phyloP scores from a whole-genome alignment of 1,140 invertebrate species.

The Ips typographus region DNA sequence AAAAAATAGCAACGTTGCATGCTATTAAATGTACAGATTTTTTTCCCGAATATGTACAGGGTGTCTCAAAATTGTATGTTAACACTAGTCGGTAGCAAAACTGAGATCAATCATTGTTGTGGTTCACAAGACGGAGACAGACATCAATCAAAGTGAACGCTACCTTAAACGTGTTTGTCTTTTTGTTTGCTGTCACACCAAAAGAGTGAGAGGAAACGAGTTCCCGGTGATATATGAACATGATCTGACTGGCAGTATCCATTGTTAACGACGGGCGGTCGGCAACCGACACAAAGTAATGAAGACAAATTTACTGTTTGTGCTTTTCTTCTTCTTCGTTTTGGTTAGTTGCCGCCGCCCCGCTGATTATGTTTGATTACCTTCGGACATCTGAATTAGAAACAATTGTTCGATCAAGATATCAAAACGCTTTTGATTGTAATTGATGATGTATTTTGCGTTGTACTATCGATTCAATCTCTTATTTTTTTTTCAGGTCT shows the following conservation, averaged over 20 bases:
- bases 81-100: too few relatives aligned
- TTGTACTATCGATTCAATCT: neutral
- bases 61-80: too few relatives aligned
- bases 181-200: neutral
- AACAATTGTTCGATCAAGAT: slow-evolving; percentile 37
- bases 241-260: slow-evolving; percentile 35
- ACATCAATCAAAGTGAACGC: neutral
- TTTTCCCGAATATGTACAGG: too few relatives aligned
- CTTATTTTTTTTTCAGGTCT: slow-evolving; percentile 33
- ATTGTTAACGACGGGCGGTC: slow-evolving; percentile 44
- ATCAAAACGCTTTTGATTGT: slow-evolving; percentile 27
- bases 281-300: slow-evolving; percentile 39
- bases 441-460: slow-evolving; percentile 20
- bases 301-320: slow-evolving; percentile 44
- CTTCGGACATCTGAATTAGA: slow-evolving; percentile 39
- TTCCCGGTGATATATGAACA: slow-evolving; percentile 38
- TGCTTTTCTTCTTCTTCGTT: slow-evolving; percentile 25
- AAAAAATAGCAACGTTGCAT: too few relatives aligned
- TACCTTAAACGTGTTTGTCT: neutral
- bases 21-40: too few relatives aligned
- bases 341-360: slow-evolving; percentile 27
- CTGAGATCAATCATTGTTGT: too few relatives aligned
- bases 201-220: slow-evolving; percentile 7
- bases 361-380: slow-evolving; percentile 40
- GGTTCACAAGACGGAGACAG: too few relatives aligned